A percentile compares a stretch with the other conserved stretches of the same genome.
These are phyloP conservation scores for Himalopsyche phryganea DNA, from an alignment of 1,140 invertebrate genomes.

Conservation along the genomic window DNA sequence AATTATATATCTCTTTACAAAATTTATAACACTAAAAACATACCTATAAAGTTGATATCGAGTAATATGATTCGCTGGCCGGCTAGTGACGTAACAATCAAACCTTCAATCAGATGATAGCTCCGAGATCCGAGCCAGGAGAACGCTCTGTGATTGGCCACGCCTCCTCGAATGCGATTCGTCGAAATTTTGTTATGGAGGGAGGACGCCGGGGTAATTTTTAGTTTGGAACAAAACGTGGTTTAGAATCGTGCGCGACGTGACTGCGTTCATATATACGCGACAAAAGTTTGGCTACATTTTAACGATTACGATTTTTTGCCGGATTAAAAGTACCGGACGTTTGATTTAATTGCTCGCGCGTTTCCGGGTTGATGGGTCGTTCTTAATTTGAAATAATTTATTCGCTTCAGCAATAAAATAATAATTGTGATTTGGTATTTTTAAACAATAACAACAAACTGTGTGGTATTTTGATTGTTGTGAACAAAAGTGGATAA, in stretches of 20 bases:
- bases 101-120: slow-evolving; percentile 24
- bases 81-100: slow-evolving; percentile 21
- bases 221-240: slow-evolving; percentile 25
- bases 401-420: not conserved
- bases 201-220: slow-evolving; percentile 17
- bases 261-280: slow-evolving; percentile 4
- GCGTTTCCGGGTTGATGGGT: not conserved
- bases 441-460: too few relatives aligned
- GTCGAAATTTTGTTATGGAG: slow-evolving; percentile 13
- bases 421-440: too few relatives aligned
- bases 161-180: slow-evolving; percentile 25
- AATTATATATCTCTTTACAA: too few relatives aligned
- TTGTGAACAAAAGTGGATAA: too few relatives aligned
- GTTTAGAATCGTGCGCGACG: slow-evolving; percentile 21
- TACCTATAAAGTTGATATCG: slow-evolving; percentile 26
- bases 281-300: slow-evolving; percentile 4
- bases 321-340: too few relatives aligned
- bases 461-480: too few relatives aligned
- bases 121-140: slow-evolving; percentile 5
- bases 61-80: slow-evolving; percentile 22
- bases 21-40: too few relatives aligned
- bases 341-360: too few relatives aligned
- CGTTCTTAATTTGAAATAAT: too few relatives aligned
- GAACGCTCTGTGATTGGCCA: slow-evolving; percentile 11
- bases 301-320: too few relatives aligned